phyloP scores from a whole-genome alignment of 2,888 invertebrate species.

The Diaprepes abbreviatus region DNA sequence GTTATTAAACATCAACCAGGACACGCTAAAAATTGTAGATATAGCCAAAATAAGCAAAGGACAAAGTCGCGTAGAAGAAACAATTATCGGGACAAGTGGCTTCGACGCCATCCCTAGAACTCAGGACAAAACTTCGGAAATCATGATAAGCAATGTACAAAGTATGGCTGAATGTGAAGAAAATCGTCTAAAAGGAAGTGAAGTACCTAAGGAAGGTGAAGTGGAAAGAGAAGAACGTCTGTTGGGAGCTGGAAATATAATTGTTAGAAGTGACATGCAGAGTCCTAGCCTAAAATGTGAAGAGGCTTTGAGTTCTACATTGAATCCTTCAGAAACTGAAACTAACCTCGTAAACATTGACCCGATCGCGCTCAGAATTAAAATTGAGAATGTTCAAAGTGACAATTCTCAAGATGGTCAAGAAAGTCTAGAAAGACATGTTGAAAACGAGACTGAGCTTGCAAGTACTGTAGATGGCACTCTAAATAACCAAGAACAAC shows the following conservation, averaged over 20 bases:
- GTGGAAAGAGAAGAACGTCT: background rate
- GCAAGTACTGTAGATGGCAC: background rate
- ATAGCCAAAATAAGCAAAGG: constrained; percentile 37
- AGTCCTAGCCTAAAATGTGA: background rate
- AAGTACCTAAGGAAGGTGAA: background rate
- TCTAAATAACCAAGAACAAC: background rate
- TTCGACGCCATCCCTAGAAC: constrained; percentile 26
- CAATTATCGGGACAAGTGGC: constrained; percentile 4
- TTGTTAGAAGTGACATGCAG: no score
- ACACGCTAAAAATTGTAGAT: constrained; percentile 35
- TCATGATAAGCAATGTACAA: constrained; percentile 51
- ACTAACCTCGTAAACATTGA: constrained; percentile 34
- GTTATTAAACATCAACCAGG: constrained; percentile 29
- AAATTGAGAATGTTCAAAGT: constrained; percentile 26
- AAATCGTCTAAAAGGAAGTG: constrained; percentile 1
- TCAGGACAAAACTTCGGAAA: constrained; percentile 37
- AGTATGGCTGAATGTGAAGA: constrained; percentile 44
- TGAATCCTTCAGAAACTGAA: background rate
- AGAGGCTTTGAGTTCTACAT: background rate
- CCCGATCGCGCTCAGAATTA: constrained; percentile 33
- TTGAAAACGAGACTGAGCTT: background rate
- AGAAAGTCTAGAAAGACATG: background rate
- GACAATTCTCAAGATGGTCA: background rate
- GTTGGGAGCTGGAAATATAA: no score
- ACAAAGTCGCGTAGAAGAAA: constrained; percentile 29